Base-by-base conservation (phyloP, 2,797 vertebrate genomes). In the Sylvia borin region DNA sequence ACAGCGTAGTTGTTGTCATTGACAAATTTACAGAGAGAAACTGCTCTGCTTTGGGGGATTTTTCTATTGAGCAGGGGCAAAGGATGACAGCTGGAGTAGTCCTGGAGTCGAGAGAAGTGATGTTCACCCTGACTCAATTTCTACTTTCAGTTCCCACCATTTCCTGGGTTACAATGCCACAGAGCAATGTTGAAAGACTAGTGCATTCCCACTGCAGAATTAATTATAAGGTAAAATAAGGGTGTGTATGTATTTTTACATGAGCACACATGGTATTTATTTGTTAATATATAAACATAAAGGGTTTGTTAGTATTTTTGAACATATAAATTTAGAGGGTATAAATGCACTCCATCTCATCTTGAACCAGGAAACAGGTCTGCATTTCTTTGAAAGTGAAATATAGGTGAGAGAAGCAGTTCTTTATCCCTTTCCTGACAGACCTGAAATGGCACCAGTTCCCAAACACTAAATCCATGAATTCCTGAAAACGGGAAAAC, bases 201-300 rank as follows among this genome's bases (percentile, higher is more conserved):
- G 13, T 3, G n/a, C 3, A 5, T 38, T 66, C 34, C 48, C 38
- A 65, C 32, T 38, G 26, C 45, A 65, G 36, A 84, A 57, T 57
- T 48, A 73, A 65, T 65, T 73, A 8, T 31, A 57, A 78, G 36
- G 27, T 67, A 60, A 85, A 93, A 68, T 32, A 42, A 55, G 11
- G 9, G 48, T 2, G 3, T 14, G 13, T 24, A 16, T 14, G 5
- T 27, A 21, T 54, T 71, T 66, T 57, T 36, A 60, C 13, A 68
- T 6, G 38, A 4, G 36, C 2, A 32, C 7, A 24, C 21, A 32
- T 2, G 0, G 32, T 34, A 18, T 12, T 13, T 62, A 61, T 48
- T 27, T 71, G 7, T 70, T 32, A 54, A 11, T 32, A 42, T 40
- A 42, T 14, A 79, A 47, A 47, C 5, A 64, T 6, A 11, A 60